Evolutionary conservation across 2,113 vertebrate species (phyloP).

Genomic region (Zosterops pallidus): DNA sequence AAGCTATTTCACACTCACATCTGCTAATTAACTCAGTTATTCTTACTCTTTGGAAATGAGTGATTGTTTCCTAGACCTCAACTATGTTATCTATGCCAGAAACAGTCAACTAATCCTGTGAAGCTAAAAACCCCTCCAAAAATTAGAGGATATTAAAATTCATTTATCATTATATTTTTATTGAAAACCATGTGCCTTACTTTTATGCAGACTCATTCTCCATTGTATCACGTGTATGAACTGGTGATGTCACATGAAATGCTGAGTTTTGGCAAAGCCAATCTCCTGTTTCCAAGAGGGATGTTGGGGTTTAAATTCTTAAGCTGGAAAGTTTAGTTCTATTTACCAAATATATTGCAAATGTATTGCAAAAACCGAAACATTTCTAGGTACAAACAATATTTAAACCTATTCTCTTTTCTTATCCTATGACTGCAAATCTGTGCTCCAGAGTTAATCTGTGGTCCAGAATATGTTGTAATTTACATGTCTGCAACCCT

Average conservation of each 20-base stretch:
- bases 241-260: not conserved
- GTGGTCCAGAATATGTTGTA: not conserved
- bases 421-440: not conserved
- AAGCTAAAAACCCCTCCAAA: not conserved
- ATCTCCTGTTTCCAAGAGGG: not conserved
- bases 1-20: not conserved
- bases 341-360: not conserved
- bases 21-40: slow-evolving; percentile 47
- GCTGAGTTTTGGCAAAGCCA: not conserved
- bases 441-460: not conserved
- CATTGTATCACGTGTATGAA: not conserved
- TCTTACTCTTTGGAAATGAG: slow-evolving; percentile 20
- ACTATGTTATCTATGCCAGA: not conserved
- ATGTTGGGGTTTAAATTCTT: not conserved
- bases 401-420: not conserved
- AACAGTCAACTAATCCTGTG: not conserved
- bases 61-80: slow-evolving; percentile 5
- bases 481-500: not conserved
- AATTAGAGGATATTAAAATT: not conserved
- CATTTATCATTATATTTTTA: not conserved
- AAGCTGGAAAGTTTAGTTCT: not conserved
- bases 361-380: not conserved
- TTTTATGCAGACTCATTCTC: not conserved
- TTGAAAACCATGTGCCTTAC: not conserved
- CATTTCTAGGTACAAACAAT: not conserved